phyloP scores from a whole-genome alignment of 2,113 vertebrate genomes.

The Vulpes vulpes region DNA sequence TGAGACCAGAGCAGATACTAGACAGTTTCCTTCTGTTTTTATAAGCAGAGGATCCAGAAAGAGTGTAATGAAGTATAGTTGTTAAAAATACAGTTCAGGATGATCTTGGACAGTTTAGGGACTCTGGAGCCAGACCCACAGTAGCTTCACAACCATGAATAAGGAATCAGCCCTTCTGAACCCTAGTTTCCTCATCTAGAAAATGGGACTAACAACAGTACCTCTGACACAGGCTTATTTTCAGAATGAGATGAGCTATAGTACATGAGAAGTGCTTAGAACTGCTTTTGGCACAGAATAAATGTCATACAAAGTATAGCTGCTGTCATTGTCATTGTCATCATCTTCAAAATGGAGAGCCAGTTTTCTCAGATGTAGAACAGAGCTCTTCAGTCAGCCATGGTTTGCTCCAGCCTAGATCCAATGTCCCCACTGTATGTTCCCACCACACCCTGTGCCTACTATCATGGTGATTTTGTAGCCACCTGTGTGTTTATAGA shows the following conservation, averaged over 20 bases:
- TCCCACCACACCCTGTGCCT: background rate
- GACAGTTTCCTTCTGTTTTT: background rate
- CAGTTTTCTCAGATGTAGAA: background rate
- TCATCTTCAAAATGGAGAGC: background rate
- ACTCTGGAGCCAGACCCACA: background rate
- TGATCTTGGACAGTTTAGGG: background rate
- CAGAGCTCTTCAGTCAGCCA: background rate
- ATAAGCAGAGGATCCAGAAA: background rate
- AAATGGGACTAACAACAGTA: background rate
- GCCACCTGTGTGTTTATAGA: background rate
- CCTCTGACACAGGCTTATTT: background rate
- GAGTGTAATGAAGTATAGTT: background rate
- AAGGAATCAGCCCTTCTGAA: background rate
- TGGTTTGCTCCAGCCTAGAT: background rate
- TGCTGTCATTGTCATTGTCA: background rate
- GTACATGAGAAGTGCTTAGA: background rate
- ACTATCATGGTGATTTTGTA: background rate
- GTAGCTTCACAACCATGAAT: background rate
- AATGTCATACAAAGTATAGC: background rate
- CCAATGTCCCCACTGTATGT: too few relatives aligned
- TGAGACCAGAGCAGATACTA: background rate
- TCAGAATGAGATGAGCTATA: background rate
- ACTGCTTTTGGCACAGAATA: background rate
- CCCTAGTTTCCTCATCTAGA: background rate
- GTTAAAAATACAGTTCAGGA: background rate